Conservation (phyloP, 1,140 invertebrate genomes). For the Augochlora pura region DNA sequence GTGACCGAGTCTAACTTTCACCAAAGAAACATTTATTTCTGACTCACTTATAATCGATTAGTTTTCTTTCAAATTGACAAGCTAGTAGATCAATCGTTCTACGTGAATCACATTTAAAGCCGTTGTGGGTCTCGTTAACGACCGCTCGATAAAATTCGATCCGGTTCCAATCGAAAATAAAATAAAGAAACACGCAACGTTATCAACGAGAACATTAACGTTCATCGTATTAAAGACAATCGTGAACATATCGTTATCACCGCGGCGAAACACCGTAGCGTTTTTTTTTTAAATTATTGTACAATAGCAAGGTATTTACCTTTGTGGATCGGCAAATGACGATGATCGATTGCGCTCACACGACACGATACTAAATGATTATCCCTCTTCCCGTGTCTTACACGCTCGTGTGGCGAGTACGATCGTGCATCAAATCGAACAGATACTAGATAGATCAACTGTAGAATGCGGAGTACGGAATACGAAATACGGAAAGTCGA, state of each 20-base stretch:
- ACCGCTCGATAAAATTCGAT: not conserved
- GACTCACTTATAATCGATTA: no score
- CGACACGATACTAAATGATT: not conserved
- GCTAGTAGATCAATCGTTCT: no score
- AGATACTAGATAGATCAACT: not conserved
- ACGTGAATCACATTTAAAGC: no score
- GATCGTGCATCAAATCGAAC: no score
- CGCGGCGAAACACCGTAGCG: not conserved
- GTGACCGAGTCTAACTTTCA: no score
- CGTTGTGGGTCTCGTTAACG: no score
- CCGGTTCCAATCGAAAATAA: not conserved
- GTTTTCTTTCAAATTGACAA: no score
- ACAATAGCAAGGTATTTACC: not conserved
- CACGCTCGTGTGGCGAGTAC: not conserved
- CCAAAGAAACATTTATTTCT: no score
- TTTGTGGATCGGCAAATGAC: not conserved
- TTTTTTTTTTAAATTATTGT: not conserved
- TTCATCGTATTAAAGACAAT: not conserved
- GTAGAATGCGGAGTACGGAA: not conserved
- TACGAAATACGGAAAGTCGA: constrained; percentile 1
- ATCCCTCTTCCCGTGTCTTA: not conserved
- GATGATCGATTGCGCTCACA: not conserved
- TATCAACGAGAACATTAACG: constrained; percentile 17
- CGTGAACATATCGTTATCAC: constrained; percentile 14
- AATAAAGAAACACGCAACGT: not conserved